Base-by-base conservation (phyloP, 2,888 invertebrate species). In the Strigamia transsilvanica region DNA sequence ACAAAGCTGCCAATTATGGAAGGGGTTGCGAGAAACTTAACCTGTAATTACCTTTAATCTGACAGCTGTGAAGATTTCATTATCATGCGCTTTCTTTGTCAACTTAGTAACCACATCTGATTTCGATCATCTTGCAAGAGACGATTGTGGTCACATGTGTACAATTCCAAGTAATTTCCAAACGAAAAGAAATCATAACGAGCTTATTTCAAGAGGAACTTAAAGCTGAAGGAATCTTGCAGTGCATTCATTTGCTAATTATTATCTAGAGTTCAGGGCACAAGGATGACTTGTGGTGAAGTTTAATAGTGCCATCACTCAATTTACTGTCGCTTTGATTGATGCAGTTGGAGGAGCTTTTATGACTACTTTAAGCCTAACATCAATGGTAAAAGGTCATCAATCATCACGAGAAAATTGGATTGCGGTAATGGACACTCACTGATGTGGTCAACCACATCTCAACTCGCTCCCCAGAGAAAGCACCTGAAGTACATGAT, bases 321-420 rank as follows among this genome's bases (percentile, higher is more conserved):
- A 73, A 73, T 73, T 56, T 73, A 27, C 73, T 73, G 73, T 73
- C 73, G 73, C 23, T 73, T 27, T 73, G 73, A 73, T 73, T 73
- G 73, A 73, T 73, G 73, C 13, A 23, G 13, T 27, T 32, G 73
- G 73, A 73, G 2, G 7, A 32, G 32, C 32, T 73, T 73, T 73
- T 73, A 73, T 73, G 73, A 73, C 32, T 27, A 73, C 73, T 73
- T 73, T 73, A 73, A 73, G 73, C 23, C 73, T 27, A 73, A 73
- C 73, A 73, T 73, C 73, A 73, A 73, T 73, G 73, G 73, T 73
- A 73, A 73, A 73, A 73, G 73, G 73, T 73, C 73, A 73, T 73
- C 73, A 73, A 73, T 73, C 73, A 73, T 73, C 73, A 73, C 13
- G 73, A 73, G 73, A 73, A 73, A 73, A 73, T 73, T 73, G 73